These are phyloP conservation scores for Microtus californicus DNA, from an alignment of 2,797 vertebrate species.

Conservation along the genomic window DNA sequence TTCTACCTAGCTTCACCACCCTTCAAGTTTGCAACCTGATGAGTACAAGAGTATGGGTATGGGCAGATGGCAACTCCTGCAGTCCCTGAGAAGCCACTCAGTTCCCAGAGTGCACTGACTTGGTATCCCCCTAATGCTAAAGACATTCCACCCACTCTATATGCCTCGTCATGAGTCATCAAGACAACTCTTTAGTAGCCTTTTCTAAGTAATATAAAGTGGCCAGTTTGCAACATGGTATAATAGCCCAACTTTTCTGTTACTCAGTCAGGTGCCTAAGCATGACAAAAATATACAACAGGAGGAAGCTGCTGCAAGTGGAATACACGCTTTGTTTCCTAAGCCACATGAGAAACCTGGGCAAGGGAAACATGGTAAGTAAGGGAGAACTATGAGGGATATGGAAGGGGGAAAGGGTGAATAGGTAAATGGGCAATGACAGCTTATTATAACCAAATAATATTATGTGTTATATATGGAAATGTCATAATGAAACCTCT, in stretches of 20 bases:
- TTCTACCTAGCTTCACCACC: not conserved
- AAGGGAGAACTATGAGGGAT: not conserved
- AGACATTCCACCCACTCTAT: not conserved
- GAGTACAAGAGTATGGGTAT: not conserved
- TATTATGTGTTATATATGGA: not conserved
- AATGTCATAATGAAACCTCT: not conserved
- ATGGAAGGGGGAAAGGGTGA: not conserved
- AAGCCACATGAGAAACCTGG: not conserved
- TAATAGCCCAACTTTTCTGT: not conserved
- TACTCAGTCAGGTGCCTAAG: not conserved
- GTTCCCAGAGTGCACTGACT: not conserved
- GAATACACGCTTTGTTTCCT: not conserved
- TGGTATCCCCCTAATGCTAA: not conserved
- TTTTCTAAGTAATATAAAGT: not conserved
- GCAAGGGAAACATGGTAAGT: not conserved
- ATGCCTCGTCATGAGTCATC: not conserved
- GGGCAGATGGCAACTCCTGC: not conserved
- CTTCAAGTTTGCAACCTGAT: not conserved
- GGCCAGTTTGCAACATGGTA: not conserved
- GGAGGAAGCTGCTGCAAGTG: not conserved
- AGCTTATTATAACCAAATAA: not conserved
- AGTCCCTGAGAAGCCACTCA: not conserved
- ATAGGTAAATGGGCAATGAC: not conserved
- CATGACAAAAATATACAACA: not conserved
- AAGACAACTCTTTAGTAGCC: not conserved